Percentiles rank a stretch among this genome's conserved stretches.
These are phyloP conservation scores for Volucella zonaria DNA, from an alignment of 2,888 invertebrate species.

Conservation along the genomic window DNA sequence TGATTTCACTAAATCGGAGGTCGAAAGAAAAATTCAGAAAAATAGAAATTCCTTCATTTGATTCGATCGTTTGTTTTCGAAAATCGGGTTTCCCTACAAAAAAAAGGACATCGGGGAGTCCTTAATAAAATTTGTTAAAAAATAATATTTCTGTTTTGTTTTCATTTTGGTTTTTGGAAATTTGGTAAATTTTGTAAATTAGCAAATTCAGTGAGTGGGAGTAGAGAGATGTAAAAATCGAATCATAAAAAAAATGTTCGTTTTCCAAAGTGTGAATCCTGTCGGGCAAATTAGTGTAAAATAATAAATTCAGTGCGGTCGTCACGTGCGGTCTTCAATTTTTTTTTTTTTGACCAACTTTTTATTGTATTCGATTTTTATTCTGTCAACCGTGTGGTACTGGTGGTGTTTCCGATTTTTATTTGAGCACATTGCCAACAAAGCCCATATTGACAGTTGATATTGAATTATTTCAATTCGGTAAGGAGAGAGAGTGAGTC, in stretches of 20 bases:
- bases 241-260: not conserved
- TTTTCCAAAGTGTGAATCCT: constrained; percentile 40
- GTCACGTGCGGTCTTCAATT: constrained; percentile 24
- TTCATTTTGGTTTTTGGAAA: too few species aligned
- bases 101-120: constrained; percentile 4
- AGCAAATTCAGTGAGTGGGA: constrained; percentile 18
- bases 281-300: constrained; percentile 52
- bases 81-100: not conserved
- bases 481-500: constrained; percentile 37
- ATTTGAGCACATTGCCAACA: constrained; percentile 53
- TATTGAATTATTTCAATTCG: constrained; percentile 66
- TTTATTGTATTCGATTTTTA: constrained; percentile 33
- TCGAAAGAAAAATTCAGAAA: not conserved
- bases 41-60: constrained; percentile 26
- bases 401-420: constrained; percentile 38
- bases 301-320: constrained; percentile 60
- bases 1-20: constrained; percentile 19
- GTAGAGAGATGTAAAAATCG: constrained; percentile 29
- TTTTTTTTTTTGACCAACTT: not conserved
- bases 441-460: constrained; percentile 70
- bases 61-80: constrained; percentile 11
- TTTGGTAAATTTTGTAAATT: not conserved
- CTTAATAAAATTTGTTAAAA: constrained; percentile 5
- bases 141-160: constrained; percentile 10
- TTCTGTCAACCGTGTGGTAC: constrained; percentile 33